A percentile compares a stretch with the other conserved stretches of the same genome.
Evolutionary conservation across 2,113 vertebrate genomes (phyloP).

Genomic region (Triplophysa siluroides): DNA sequence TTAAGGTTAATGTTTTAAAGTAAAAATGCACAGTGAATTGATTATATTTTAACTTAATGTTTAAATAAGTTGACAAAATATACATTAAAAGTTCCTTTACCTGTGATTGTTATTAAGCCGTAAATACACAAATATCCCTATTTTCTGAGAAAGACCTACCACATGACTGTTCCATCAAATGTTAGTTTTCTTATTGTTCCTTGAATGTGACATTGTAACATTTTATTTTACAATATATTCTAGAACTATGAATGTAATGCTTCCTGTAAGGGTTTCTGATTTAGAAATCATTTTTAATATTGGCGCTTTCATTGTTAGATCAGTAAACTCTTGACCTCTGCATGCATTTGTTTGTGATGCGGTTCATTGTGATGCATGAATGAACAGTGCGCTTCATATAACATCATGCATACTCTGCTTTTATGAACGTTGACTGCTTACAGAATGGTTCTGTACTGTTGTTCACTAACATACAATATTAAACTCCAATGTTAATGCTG

Average conservation of each 20-base stretch:
- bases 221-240: constrained; percentile 35
- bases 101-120: not conserved
- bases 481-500: constrained; percentile 44
- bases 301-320: constrained; percentile 34
- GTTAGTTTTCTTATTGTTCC: constrained; percentile 22
- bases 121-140: not conserved
- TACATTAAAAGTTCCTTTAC: too few species aligned
- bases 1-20: too few species aligned
- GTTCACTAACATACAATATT: constrained; percentile 42
- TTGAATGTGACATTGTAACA: constrained; percentile 24
- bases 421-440: not conserved
- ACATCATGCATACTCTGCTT: constrained; percentile 26
- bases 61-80: too few species aligned
- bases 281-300: constrained; percentile 20
- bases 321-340: constrained; percentile 38
- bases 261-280: constrained; percentile 20
- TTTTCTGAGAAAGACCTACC: not conserved
- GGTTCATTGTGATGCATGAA: constrained; percentile 31
- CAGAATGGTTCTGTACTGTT: constrained; percentile 44
- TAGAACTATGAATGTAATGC: constrained; percentile 25
- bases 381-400: constrained; percentile 25
- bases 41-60: too few species aligned
- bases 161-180: constrained; percentile 17
- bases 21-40: too few species aligned
- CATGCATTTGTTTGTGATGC: constrained; percentile 44